Conservation (phyloP, 2,113 vertebrate species). For the Uria lomvia region DNA sequence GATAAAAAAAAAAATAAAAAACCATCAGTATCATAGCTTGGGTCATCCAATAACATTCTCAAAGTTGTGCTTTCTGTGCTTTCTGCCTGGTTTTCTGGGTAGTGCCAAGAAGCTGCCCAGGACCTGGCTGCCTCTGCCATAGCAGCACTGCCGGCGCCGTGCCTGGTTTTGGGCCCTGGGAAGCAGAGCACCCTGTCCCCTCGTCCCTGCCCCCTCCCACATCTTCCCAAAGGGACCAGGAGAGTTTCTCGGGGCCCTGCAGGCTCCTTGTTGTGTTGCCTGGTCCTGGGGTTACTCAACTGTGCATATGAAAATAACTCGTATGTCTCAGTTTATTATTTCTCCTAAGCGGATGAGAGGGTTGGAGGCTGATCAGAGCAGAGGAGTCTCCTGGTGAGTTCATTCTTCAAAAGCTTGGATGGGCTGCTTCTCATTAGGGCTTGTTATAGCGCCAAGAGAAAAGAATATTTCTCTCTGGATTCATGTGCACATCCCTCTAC, state of each 20-base stretch:
- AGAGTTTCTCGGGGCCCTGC: background rate
- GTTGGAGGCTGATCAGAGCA: slow-evolving; percentile 51
- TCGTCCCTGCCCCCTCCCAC: background rate
- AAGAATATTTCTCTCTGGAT: slow-evolving; percentile 1
- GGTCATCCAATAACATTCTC: background rate
- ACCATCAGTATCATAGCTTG: background rate
- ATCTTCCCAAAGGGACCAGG: background rate
- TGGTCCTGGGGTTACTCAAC: background rate
- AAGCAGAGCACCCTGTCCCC: background rate
- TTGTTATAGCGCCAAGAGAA: slow-evolving; percentile 19
- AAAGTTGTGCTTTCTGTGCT: background rate
- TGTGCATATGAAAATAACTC: background rate
- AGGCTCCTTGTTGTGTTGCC: background rate
- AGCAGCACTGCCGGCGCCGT: rapidly evolving
- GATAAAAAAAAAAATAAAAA: too few relatives aligned
- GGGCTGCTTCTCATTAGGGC: slow-evolving; percentile 47
- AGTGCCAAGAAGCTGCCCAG: background rate
- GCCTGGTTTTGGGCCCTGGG: background rate
- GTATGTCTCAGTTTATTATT: slow-evolving; percentile 26
- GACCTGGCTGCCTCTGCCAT: background rate
- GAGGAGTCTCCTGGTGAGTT: slow-evolving; percentile 31
- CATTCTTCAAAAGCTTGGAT: slow-evolving; percentile 32
- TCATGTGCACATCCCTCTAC: background rate
- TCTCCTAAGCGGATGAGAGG: slow-evolving; percentile 38
- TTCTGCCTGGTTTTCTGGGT: background rate